These are phyloP conservation scores for Calliphora vicina DNA, from an alignment of 1,140 invertebrate genomes.

Conservation along the genomic window DNA sequence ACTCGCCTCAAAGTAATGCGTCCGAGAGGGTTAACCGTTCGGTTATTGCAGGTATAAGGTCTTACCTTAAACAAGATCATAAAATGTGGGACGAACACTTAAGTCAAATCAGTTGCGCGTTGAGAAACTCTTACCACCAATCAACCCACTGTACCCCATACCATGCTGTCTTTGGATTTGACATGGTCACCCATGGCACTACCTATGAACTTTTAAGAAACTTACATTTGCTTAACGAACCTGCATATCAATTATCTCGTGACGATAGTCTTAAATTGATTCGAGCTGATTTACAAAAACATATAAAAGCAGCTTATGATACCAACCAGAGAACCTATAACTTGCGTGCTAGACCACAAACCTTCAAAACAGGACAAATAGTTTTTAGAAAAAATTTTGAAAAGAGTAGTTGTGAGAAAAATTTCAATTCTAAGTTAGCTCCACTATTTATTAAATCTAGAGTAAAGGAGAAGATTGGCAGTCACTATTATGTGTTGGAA, in stretches of 20 bases:
- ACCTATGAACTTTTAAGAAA: slow-evolving; percentile 23
- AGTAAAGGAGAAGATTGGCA: background rate
- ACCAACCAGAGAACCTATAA: background rate
- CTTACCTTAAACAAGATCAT: too few relatives aligned
- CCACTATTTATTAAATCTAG: background rate
- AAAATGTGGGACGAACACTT: background rate
- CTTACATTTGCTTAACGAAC: background rate
- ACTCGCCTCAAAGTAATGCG: too few relatives aligned
- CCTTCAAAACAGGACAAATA: background rate
- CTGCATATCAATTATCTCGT: background rate
- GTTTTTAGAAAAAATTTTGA: background rate
- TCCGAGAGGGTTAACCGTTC: too few relatives aligned
- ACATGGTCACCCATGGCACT: too few relatives aligned
- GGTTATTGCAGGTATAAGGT: too few relatives aligned
- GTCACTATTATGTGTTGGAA: background rate
- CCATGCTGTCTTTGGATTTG: too few relatives aligned
- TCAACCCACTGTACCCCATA: background rate
- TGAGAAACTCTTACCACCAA: background rate
- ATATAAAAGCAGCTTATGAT: background rate
- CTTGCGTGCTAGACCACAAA: background rate
- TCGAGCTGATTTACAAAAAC: background rate
- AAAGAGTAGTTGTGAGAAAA: background rate
- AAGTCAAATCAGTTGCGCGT: background rate
- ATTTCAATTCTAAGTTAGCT: background rate
- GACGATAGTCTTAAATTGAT: background rate